phyloP scores from a whole-genome alignment of 2,797 vertebrate species.

The Bucorvus abyssinicus region DNA sequence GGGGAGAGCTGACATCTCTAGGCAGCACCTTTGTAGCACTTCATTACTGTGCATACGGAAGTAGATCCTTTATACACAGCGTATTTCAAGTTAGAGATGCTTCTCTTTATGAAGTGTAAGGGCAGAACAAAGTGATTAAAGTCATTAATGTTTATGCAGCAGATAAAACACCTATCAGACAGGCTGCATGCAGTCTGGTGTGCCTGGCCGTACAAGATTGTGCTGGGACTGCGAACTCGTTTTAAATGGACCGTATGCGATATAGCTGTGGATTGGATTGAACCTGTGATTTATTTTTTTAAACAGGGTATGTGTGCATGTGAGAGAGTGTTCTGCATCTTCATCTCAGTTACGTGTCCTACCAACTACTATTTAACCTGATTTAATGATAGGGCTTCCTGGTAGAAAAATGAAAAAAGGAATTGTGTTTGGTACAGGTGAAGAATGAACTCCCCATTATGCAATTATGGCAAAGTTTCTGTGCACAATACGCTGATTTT shows the following conservation, averaged over 20 bases:
- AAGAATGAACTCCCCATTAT: background rate
- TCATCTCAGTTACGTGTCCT: background rate
- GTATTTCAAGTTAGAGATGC: background rate
- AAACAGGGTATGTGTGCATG: background rate
- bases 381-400: background rate
- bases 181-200: background rate
- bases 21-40: background rate
- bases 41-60: constrained; percentile 21
- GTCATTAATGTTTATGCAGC: constrained; percentile 9
- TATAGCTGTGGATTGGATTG: background rate
- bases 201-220: background rate
- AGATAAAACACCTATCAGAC: background rate
- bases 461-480: background rate
- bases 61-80: background rate
- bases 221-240: background rate
- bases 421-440: background rate
- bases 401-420: background rate
- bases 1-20: background rate
- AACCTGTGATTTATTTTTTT: background rate
- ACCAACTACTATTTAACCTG: background rate
- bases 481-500: constrained; percentile 28
- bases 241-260: background rate
- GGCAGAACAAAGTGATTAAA: constrained; percentile 31
- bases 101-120: background rate
- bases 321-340: background rate